Evolutionary conservation across 2,888 invertebrate species (phyloP).

Genomic region (Rhingia rostrata): DNA sequence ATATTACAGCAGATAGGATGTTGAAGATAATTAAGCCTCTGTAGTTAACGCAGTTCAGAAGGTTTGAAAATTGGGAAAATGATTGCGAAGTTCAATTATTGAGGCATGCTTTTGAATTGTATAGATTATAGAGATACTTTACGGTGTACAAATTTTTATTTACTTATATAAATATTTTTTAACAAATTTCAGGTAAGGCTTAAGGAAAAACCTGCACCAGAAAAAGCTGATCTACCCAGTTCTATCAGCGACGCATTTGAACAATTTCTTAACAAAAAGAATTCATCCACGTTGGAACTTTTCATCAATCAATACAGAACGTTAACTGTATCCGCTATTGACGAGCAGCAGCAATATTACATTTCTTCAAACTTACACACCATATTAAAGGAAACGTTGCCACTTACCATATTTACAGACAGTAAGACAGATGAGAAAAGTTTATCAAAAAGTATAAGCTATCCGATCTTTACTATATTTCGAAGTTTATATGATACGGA

Average conservation of each 20-base stretch:
- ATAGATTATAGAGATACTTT: no score
- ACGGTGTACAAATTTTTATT: no score
- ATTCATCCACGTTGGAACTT: slow-evolving; percentile 80
- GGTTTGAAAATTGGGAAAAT: no score
- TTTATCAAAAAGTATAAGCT: slow-evolving; percentile 90
- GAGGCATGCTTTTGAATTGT: no score
- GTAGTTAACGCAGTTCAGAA: no score
- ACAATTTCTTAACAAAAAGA: slow-evolving; percentile 80
- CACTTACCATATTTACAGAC: slow-evolving; percentile 84
- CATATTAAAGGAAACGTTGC: slow-evolving; percentile 81
- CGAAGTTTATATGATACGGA: slow-evolving; percentile 90
- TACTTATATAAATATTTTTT: not conserved
- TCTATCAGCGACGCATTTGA: slow-evolving; percentile 82
- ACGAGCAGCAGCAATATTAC: slow-evolving; percentile 82
- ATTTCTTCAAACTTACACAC: slow-evolving; percentile 81
- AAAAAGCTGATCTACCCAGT: slow-evolving; percentile 82
- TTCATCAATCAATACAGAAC: slow-evolving; percentile 82
- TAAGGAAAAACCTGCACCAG: slow-evolving; percentile 82
- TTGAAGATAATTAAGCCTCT: no score
- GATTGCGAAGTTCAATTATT: no score
- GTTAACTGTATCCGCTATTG: slow-evolving; percentile 80
- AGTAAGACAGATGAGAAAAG: slow-evolving; percentile 85
- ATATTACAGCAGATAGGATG: no score
- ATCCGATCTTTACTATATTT: slow-evolving; percentile 94
- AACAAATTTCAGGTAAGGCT: slow-evolving; percentile 79